Percentiles rank a stretch among this genome's conserved stretches.
phyloP scores from a whole-genome alignment of 2,113 vertebrate species.

The Tursiops truncatus region DNA sequence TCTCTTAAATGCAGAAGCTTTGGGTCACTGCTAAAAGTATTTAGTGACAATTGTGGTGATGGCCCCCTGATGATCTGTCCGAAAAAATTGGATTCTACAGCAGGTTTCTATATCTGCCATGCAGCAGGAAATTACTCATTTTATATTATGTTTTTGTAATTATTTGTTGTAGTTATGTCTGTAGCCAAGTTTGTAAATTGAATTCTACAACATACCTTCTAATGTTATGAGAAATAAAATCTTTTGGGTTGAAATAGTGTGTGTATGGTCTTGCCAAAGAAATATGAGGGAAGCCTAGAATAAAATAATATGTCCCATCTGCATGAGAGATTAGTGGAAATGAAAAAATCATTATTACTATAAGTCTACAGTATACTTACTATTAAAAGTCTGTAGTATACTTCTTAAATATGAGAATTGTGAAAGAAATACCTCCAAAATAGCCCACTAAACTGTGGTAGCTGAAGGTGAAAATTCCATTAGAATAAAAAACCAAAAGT shows the following conservation, averaged over 20 bases:
- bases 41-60: conserved; percentile 46
- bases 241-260: conserved; percentile 26
- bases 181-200: conserved; percentile 64
- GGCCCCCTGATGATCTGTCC: neutral
- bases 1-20: conserved; percentile 27
- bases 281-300: neutral
- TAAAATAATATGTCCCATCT: conserved; percentile 56
- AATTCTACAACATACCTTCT: conserved; percentile 53
- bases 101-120: conserved; percentile 38
- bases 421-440: conserved; percentile 19
- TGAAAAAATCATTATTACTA: conserved; percentile 57
- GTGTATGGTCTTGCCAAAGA: conserved; percentile 40
- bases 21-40: conserved; percentile 53
- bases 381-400: neutral
- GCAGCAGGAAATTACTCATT: conserved; percentile 70
- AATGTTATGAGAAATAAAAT: conserved; percentile 54
- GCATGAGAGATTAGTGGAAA: conserved; percentile 48
- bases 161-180: conserved; percentile 51
- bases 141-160: conserved; percentile 57
- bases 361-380: conserved; percentile 42
- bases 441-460: neutral
- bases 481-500: neutral
- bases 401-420: neutral
- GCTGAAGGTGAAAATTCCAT: neutral
- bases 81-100: conserved; percentile 12